Percentiles rank a stretch among this genome's conserved stretches.
Evolutionary conservation across 2,113 vertebrate species (phyloP).

Genomic region (Lophura nycthemera): DNA sequence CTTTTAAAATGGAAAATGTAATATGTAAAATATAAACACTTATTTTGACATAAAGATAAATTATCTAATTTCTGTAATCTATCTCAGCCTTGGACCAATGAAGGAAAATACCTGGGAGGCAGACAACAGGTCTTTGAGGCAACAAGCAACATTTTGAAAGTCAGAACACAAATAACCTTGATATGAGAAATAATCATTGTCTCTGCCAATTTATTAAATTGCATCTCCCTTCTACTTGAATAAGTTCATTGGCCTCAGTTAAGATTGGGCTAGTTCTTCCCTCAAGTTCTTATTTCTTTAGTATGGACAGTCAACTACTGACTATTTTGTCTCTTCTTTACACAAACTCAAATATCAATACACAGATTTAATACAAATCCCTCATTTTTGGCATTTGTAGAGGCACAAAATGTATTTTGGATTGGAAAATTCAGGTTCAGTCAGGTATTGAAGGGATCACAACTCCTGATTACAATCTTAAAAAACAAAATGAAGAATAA

Average conservation of each 20-base stretch:
- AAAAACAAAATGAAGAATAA: not conserved
- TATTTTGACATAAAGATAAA: conserved; percentile 63
- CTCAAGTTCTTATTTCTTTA: conserved; percentile 14
- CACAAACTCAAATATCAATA: not conserved
- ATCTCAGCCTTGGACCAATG: conserved; percentile 9
- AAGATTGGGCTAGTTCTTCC: conserved; percentile 9
- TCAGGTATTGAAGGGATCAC: conserved; percentile 22
- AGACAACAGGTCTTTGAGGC: not conserved
- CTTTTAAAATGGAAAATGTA: conserved; percentile 45
- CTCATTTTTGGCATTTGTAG: not conserved
- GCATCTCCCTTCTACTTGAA: not conserved
- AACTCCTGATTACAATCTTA: not conserved
- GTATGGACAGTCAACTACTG: not conserved
- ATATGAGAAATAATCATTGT: not conserved
- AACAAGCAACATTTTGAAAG: conserved; percentile 20
- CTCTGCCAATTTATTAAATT: conserved; percentile 43
- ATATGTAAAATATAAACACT: conserved; percentile 44
- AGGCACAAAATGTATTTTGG: conserved; percentile 19
- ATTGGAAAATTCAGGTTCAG: conserved; percentile 39
- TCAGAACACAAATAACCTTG: conserved; percentile 54
- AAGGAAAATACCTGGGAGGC: conserved; percentile 42
- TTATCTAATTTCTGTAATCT: conserved; percentile 57
- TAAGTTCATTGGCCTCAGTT: not conserved
- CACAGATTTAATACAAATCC: conserved; percentile 19
- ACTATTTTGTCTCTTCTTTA: not conserved